A percentile compares a stretch with the other conserved stretches of the same genome.
Evolutionary conservation across 1,140 invertebrate genomes (phyloP).

Genomic region (Luehdorfia chinensis): DNA sequence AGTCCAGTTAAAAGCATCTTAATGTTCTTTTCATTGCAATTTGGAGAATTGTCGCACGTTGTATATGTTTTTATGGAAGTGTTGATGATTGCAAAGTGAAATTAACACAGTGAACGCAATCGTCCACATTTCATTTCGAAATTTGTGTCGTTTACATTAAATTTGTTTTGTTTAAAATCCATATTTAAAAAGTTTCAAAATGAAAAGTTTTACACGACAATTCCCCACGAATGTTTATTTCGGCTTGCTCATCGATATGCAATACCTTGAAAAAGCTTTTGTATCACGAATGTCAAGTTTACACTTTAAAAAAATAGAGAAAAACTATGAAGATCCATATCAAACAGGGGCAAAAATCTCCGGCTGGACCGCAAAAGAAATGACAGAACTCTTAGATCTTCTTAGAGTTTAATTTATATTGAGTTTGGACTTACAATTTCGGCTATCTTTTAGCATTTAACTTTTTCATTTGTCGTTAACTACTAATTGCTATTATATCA

Average conservation of each 20-base stretch:
- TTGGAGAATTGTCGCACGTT: slow-evolving; percentile 33
- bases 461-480: too few species aligned
- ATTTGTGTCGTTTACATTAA: slow-evolving; percentile 15
- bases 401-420: too few species aligned
- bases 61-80: slow-evolving; percentile 38
- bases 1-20: slow-evolving; percentile 27
- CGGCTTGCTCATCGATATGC: slow-evolving; percentile 35
- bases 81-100: slow-evolving; percentile 58
- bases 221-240: slow-evolving; percentile 41
- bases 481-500: too few species aligned
- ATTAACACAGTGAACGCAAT: slow-evolving; percentile 43
- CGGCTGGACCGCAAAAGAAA: slow-evolving; percentile 56
- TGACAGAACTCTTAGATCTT: slow-evolving; percentile 27
- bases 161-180: slow-evolving; percentile 9
- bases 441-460: slow-evolving; percentile 48
- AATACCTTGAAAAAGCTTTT: slow-evolving; percentile 27
- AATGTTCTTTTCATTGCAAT: slow-evolving; percentile 21
- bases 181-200: slow-evolving; percentile 6
- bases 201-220: slow-evolving; percentile 29
- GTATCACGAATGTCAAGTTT: slow-evolving; percentile 43
- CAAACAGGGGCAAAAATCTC: slow-evolving; percentile 53
- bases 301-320: slow-evolving; percentile 44
- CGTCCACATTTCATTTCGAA: slow-evolving; percentile 59
- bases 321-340: slow-evolving; percentile 74
- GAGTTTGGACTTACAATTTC: slow-evolving; percentile 36